Evolutionary conservation across 2,113 vertebrate genomes (phyloP).

Genomic region (Mormoops blainvillei): DNA sequence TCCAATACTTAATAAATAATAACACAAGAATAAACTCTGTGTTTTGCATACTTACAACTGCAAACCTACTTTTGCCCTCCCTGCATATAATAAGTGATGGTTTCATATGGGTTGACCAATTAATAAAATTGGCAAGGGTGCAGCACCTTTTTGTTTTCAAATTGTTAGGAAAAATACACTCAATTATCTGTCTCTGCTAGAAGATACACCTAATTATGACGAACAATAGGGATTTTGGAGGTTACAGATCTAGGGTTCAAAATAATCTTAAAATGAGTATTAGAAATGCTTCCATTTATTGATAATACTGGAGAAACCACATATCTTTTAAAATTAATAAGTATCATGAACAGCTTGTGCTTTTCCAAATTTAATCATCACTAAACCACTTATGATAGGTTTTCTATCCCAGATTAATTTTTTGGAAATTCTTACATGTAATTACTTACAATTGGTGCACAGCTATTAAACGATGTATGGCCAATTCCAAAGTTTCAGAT

Average conservation of each 20-base stretch:
- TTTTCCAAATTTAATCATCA: constrained; percentile 74
- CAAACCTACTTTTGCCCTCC: not conserved
- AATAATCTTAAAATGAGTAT: not conserved
- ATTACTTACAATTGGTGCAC: constrained; percentile 77
- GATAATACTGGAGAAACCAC: constrained; percentile 37
- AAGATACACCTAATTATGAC: not conserved
- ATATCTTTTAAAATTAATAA: constrained; percentile 68
- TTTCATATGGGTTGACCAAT: not conserved
- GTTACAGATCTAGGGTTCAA: not conserved
- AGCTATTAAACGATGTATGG: constrained; percentile 76
- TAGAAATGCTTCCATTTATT: constrained; percentile 49
- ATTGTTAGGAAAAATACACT: not conserved
- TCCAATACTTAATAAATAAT: not conserved
- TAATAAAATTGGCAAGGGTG: not conserved
- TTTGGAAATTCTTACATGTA: constrained; percentile 76
- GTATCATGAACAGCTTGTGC: constrained; percentile 50
- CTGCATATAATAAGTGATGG: not conserved
- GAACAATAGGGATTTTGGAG: not conserved
- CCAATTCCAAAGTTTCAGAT: constrained; percentile 78
- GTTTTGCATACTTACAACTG: not conserved
- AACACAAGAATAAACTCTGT: not conserved
- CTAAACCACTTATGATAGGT: constrained; percentile 69
- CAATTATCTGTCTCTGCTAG: not conserved
- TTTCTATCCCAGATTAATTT: constrained; percentile 68
- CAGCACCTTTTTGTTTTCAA: not conserved